phyloP scores from a whole-genome alignment of 2,888 invertebrate species.

The Eutolmus rufibarbis region DNA sequence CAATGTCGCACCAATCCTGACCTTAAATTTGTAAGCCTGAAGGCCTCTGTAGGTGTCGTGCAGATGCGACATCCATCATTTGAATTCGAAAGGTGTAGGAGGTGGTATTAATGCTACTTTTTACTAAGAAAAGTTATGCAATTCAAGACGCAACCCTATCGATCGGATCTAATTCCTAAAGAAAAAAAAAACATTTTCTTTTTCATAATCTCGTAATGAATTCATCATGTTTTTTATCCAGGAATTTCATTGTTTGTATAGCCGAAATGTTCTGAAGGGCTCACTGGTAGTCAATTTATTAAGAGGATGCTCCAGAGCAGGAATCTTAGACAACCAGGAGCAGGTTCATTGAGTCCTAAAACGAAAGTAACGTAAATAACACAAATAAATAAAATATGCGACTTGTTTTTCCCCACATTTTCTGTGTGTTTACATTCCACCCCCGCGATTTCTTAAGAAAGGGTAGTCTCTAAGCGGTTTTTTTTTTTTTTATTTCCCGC shows the following conservation, averaged over 20 bases:
- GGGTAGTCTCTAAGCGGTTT: background rate
- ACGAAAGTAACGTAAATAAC: background rate
- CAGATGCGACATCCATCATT: background rate
- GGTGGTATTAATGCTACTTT: background rate
- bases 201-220: background rate
- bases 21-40: background rate
- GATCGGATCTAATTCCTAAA: background rate
- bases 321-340: background rate
- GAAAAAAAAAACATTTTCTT: background rate
- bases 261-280: background rate
- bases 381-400: background rate
- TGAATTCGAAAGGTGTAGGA: background rate
- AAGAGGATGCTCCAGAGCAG: background rate
- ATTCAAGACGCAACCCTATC: background rate
- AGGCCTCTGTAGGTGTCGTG: background rate
- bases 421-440: background rate
- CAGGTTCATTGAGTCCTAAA: conserved; percentile 4
- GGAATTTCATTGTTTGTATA: background rate
- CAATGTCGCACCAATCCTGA: background rate
- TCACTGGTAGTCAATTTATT: conserved; percentile 1
- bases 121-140: background rate
- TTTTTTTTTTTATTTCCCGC: background rate
- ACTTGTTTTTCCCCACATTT: background rate
- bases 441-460: background rate
- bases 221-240: background rate